phyloP scores from a whole-genome alignment of 1,140 invertebrate genomes.

The Campoletis sonorensis region DNA sequence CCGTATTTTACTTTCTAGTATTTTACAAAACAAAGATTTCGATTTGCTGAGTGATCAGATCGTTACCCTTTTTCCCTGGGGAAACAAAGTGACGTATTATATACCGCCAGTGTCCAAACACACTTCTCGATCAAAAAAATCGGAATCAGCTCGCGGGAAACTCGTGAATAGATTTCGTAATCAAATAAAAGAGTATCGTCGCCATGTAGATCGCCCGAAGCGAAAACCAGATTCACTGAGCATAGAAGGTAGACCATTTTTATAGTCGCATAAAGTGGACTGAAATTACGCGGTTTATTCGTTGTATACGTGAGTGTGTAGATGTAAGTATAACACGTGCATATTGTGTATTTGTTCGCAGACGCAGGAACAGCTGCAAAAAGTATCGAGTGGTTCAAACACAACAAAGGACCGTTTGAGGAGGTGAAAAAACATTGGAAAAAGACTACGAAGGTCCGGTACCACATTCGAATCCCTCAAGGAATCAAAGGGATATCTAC shows the following conservation, averaged over 20 bases:
- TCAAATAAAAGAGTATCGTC: constrained; percentile 8
- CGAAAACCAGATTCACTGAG: too few relatives aligned
- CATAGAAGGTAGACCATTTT: too few relatives aligned
- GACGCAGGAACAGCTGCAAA: not conserved
- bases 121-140: constrained; percentile 24
- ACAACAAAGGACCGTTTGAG: constrained; percentile 22
- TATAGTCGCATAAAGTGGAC: too few relatives aligned
- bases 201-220: not conserved
- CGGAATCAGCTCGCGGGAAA: not conserved
- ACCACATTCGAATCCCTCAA: not conserved
- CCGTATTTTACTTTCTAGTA: too few relatives aligned
- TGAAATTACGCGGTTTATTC: too few relatives aligned
- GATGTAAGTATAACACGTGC: too few relatives aligned
- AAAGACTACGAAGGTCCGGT: not conserved
- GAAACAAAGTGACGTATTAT: constrained; percentile 22
- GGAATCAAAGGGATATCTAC: too few relatives aligned
- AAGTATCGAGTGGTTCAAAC: constrained; percentile 25
- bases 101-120: constrained; percentile 19
- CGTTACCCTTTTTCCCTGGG: constrained; percentile 11
- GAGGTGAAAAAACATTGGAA: constrained; percentile 9
- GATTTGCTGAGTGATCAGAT: not conserved
- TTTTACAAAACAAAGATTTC: not conserved
- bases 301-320: too few relatives aligned
- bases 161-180: constrained; percentile 27
- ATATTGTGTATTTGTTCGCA: not conserved